Evolutionary conservation across 2,888 invertebrate genomes (phyloP), one percentile per base, ranked within the genome.

Genomic region (Lasioglossum vierecki): DNA sequence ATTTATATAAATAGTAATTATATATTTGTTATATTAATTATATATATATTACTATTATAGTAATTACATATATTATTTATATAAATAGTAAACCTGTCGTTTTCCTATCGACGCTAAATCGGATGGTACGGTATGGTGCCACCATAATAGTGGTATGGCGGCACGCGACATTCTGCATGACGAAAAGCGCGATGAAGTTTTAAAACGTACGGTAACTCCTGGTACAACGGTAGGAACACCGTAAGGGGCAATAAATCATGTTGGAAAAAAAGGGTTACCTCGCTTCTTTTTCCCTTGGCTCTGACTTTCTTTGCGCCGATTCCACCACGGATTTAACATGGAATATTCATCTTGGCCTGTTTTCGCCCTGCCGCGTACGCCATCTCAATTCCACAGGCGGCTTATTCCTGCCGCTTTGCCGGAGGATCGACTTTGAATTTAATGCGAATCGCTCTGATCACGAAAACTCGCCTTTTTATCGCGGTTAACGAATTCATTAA

Each of bases 321-420:
- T 93, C 90, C 90, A 90, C 91, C 90, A 80, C 89, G 92, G 93
- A 93, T 92, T 93, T 92, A 93, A 88, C 92, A 90, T 92, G 91
- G 93, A 94, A 94, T 94, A 94, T 94, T 94, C 94, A 94, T 94
- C 93, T 93, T 90, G 89, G 90, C 76, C 86, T 91, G 89, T 91
- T 91, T 91, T 92, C 91, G 89, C 91, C 88, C 87, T 84, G 18
- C 73, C 82, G 83, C 79, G 82, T 82, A 88, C 89, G 89, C 87
- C 87, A 89, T 87, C 91, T 86, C 80, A 84, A 88, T 87, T 86
- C 82, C 88, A 79, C 89, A 85, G 85, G 68, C 86, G 88, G 85
- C 87, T 87, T 90, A 90, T 85, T 87, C 87, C 35, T 66, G 8
- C 66, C 22, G 35, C 83, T 85, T 79, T 75, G 76, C n/a, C 18